Evolutionary conservation across 1,140 invertebrate species (phyloP).

Genomic region (Cardiocondyla obscurior): DNA sequence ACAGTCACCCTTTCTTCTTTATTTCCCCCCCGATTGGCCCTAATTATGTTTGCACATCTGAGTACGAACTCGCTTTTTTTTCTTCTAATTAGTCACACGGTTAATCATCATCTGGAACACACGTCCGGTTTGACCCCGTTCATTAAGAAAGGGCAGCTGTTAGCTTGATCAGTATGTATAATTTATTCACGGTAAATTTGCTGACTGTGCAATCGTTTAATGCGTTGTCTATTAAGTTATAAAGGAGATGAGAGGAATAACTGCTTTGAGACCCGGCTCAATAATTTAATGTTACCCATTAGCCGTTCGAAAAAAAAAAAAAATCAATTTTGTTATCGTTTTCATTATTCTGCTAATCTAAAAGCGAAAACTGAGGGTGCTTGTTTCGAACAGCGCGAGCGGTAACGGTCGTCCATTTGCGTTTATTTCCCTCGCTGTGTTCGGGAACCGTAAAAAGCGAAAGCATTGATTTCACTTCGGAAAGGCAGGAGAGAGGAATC

Average conservation of each 20-base stretch:
- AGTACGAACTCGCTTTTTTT: conserved; percentile 74
- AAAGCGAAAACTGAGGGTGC: background rate
- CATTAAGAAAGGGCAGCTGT: conserved; percentile 33
- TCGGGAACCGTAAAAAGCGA: conserved; percentile 1
- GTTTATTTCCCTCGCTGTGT: background rate
- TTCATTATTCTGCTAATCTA: background rate
- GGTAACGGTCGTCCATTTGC: background rate
- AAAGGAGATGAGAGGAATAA: background rate
- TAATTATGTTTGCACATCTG: conserved; percentile 80
- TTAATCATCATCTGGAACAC: conserved; percentile 67
- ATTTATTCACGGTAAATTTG: conserved; percentile 19
- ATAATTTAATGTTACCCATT: background rate
- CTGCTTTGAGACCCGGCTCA: background rate
- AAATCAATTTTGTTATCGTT: background rate
- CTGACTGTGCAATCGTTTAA: background rate
- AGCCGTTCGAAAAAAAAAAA: background rate
- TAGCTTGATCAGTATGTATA: background rate
- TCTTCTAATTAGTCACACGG: conserved; percentile 77
- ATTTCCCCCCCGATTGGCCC: conserved; percentile 71
- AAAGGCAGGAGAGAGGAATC: background rate
- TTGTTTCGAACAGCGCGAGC: background rate
- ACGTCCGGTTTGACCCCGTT: background rate
- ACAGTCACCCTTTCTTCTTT: conserved; percentile 80
- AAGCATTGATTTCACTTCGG: conserved; percentile 28
- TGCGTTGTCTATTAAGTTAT: background rate